Base-by-base conservation (phyloP, 1,140 invertebrate species). In the Protaetia brevitarsis region DNA sequence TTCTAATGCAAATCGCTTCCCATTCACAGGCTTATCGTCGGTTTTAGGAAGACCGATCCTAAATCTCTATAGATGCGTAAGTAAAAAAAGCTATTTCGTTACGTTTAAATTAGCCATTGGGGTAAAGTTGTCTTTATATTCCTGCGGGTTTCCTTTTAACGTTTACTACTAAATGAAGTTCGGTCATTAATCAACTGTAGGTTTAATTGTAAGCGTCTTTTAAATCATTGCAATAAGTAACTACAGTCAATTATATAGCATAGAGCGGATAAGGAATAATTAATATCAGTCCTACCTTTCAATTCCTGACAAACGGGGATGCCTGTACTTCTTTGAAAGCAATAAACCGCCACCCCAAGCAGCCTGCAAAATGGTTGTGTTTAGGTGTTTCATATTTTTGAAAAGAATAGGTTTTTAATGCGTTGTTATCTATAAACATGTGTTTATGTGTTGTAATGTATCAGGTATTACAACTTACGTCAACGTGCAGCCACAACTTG, bases 261-360 rank as follows among this genome's bases (percentile, higher is more conserved):
- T 2, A 34, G 31, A n/a, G 31, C 5, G 31, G 31, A 11, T 34
- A 34, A 8, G 13, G 13, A 11, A 51, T 23, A 51, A 19, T 23
- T 19, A 51, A 23, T 51, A 51, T 51, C 13, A 51, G 28, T 8
- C 84, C 87, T 83, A 97, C 94, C 94, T 88, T 80, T 98, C 93
- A 66, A 99, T 89, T 34, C 96, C 97, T 60, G 87, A 87, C 71
- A 99, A 82, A 77, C 93, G 85, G 26, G 91, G 91, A 79, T 95
- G 88, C 59, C 94, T 87, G 80, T 98, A 92, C 79, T 96, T 97
- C 69, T 89, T 90, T 19, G 95, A 97, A 70, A 99, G 84, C 63
- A 99, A 81, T 36, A 97, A 83, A 16, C 96, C 95, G 56, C 96
- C 97, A 70, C 97, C 97, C 97, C 97, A 99, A 58, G 97, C 97